Base-by-base conservation (phyloP, 2,113 vertebrate genomes). In the Chunga burmeisteri region DNA sequence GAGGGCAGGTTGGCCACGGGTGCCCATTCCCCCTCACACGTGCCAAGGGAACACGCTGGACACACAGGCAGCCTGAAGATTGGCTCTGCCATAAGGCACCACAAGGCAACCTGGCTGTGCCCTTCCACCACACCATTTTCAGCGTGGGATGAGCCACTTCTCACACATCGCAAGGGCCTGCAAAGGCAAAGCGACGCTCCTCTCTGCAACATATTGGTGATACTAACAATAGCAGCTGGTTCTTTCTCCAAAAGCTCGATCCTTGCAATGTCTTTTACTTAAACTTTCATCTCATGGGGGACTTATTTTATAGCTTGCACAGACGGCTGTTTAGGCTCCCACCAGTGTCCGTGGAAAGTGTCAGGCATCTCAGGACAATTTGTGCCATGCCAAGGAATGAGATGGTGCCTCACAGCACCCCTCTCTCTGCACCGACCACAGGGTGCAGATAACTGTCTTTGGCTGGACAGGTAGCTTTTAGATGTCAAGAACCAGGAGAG, bases 1-100 rank as follows among this genome's bases (percentile, higher is more conserved):
- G 47, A n/a, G 25, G 16, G 56, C 40, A 77, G 34, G 25, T 10
- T 78, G 72, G 40, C 56, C 49, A 62, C 40, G 47, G 61, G 22
- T 1, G 2, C 15, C 19, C 14, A 6, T 8, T n/a, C 29, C 13
- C 11, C 29, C 36, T 77, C 62, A 40, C 7, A 6, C 0, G 1
- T 55, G 40, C n/a, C 65, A 27, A 21, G 14, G 40, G 55, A 75
- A 38, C 29, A 32, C 0, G 1, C 7, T 40, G 49, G 38, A 47
- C 16, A 11, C n/a, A 10, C 1, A 0, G 29, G 34, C 49, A 38
- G 38, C 34, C 52, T 73, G 74, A 58, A 59, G 32, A 22, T 5
- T 52, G 67, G 25, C 26, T 71, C 65, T 7, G 19, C 25, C 50
- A 72, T 9, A 29, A 46, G 13, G 58, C 58, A 72, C 32, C 3